Percentiles rank a stretch among this genome's conserved stretches.
Conservation (phyloP, 2,113 vertebrate genomes). For the Gavia stellata region DNA sequence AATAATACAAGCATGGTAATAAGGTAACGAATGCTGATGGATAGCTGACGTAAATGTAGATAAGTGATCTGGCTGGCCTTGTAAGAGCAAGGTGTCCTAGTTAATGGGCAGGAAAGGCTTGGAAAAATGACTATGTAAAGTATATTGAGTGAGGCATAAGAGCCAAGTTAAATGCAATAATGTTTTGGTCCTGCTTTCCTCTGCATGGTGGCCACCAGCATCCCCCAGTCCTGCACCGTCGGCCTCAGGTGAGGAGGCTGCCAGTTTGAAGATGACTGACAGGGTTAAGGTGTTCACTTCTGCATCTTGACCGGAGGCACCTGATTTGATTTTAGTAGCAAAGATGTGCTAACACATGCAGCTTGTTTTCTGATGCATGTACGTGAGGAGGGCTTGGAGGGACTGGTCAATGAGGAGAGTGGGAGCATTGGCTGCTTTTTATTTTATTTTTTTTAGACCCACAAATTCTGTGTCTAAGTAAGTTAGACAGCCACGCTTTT, state of each 20-base stretch:
- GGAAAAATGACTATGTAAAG: not conserved
- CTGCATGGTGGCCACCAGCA: not conserved
- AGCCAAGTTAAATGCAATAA: not conserved
- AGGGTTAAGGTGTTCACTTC: not conserved
- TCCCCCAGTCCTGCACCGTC: rapidly evolving
- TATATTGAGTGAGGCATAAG: not conserved
- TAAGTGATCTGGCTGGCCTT: not conserved
- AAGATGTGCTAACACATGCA: no score
- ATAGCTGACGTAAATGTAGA: not conserved
- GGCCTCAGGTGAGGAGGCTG: not conserved
- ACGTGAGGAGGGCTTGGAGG: not conserved
- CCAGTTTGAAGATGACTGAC: not conserved
- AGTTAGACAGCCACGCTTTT: not conserved
- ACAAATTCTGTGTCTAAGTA: not conserved
- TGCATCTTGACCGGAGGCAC: not conserved
- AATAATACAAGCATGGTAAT: not conserved
- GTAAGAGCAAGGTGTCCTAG: not conserved
- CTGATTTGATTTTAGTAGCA: not conserved
- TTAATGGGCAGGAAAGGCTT: not conserved
- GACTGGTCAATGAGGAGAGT: not conserved
- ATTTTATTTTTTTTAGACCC: not conserved
- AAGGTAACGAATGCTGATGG: not conserved
- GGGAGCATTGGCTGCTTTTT: not conserved
- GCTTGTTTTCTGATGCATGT: not conserved
- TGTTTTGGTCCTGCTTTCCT: not conserved